Evolutionary conservation across 2,113 vertebrate species (phyloP), one percentile per base, ranked within the genome.

Genomic region (Galeopterus variegatus): DNA sequence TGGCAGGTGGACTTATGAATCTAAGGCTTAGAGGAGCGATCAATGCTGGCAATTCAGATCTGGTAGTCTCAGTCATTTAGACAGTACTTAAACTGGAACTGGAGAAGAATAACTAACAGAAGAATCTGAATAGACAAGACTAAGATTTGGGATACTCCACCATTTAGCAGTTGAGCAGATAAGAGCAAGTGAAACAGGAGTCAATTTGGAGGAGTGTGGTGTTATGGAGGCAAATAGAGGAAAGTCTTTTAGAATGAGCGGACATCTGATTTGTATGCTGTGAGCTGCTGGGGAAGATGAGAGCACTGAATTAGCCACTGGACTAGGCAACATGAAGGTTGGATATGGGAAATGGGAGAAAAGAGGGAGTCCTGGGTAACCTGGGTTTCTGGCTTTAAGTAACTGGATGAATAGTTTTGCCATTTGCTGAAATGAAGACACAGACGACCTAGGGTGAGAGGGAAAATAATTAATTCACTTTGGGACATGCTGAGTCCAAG

Each of bases 391-490:
- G 50, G 50, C n/a, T 80, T 83, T 83, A 64, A 81, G 45, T 69
- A 73, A 80, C 70, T 54, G 6, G 80, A 56, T 83, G 48, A 31
- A 58, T 50, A 31, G 41, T 84, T 95, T 77, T 67, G 33, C 50
- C 24, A 33, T 84, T 79, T 80, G 60, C 28, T 81, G 89, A 94
- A 96, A 80, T 52, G 70, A 80, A 36, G 83, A 80, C 58, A 19
- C 36, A 67, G 52, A 80, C 65, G 50, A 80, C 23, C 18, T 45
- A 9, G 17, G 69, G 28, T 65, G 26, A 19, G 33, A 64, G 14
- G 52, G 67, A 95, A 88, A 56, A 80, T 54, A 88, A 69, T 65
- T n/a, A 82, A 88, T 80, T 79, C 23, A 45, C 33, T 79, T 75
- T 56, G 65, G 75, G 54, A 60, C 45, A 65, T 18, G 1, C 45